Base-by-base conservation (phyloP, 2,113 vertebrate species). In the Alethe castanea region DNA sequence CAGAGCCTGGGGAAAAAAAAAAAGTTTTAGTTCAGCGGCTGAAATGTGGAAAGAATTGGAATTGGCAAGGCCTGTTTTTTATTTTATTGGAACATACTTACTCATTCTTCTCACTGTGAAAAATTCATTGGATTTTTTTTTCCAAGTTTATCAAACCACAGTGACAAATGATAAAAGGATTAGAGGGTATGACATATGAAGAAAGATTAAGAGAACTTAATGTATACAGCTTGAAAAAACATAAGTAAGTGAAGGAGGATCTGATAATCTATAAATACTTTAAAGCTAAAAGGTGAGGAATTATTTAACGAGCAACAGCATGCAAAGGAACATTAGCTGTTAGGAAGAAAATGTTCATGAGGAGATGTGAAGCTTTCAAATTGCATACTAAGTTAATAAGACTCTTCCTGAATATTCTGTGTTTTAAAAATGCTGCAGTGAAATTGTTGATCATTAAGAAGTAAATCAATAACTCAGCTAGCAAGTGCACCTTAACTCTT, bases 241-340 rank as follows among this genome's bases (percentile, higher is more conserved):
- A 74, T 93, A 95, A 97, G 88, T 93, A 95, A 96, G 93, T 94
- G 90, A 96, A 93, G 80, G 94, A 96, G 80, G 94, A 96, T 96
- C 94, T 96, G 92, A 96, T 97, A 94, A 96, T 96, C 95, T 97
- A 94, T 96, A 97, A 97, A 96, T 96, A 96, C 94, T 93, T 93
- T 26, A 94, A 93, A 96, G 93, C 90, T 97, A 94, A 97, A 93
- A 97, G 95, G 95, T 96, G 94, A 96, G 86, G 95, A 97, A 96
- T 97, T 95, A 96, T 96, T 96, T 96, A 96, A 96, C 83, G 5
- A 94, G 90, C 83, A 95, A 96, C 95, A 95, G 94, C 85, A 90
- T 92, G 92, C 86, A 94, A 95, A 90, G 95, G 82, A 90, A 95
- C 90, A 93, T 96, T 96, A 92, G 90, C 95, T 95, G 88, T 92